A percentile compares a stretch with the other conserved stretches of the same genome.
Conservation (phyloP, 2,797 vertebrate species). For the Mionectes olivaceus region DNA sequence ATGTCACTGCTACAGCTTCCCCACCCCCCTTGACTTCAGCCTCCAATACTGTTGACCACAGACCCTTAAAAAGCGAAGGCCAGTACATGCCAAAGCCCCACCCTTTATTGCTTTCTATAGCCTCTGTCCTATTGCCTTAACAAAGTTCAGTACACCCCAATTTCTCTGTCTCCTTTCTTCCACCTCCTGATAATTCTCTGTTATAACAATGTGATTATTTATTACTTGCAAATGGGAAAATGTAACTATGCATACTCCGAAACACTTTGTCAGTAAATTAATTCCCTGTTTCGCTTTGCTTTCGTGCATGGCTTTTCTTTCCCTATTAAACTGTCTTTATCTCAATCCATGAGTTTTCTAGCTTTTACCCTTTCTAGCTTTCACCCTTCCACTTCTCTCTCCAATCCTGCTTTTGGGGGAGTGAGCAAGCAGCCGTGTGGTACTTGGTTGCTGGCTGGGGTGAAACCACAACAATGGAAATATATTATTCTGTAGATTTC, state of each 20-base stretch:
- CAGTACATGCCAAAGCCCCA: fast-evolving
- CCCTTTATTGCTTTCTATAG: neutral
- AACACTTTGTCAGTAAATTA: neutral
- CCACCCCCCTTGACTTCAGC: neutral
- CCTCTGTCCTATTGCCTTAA: neutral
- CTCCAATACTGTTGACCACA: fast-evolving
- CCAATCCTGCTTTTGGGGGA: neutral
- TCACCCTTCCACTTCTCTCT: neutral
- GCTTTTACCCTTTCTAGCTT: neutral
- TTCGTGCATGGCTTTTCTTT: neutral
- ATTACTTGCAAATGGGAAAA: neutral
- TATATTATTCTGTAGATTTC: neutral
- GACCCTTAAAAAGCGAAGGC: neutral
- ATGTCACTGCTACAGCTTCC: neutral
- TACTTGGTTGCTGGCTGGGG: neutral
- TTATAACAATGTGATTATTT: neutral
- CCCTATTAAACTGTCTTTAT: neutral
- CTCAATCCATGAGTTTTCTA: neutral
- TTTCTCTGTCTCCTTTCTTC: neutral
- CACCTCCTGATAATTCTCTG: neutral
- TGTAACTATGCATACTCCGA: neutral
- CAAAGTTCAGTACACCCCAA: neutral
- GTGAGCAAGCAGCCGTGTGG: neutral
- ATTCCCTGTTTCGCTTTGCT: neutral
- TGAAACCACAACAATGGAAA: neutral